Conservation (phyloP, 2,888 invertebrate genomes). For the Syrista parreyssii region DNA sequence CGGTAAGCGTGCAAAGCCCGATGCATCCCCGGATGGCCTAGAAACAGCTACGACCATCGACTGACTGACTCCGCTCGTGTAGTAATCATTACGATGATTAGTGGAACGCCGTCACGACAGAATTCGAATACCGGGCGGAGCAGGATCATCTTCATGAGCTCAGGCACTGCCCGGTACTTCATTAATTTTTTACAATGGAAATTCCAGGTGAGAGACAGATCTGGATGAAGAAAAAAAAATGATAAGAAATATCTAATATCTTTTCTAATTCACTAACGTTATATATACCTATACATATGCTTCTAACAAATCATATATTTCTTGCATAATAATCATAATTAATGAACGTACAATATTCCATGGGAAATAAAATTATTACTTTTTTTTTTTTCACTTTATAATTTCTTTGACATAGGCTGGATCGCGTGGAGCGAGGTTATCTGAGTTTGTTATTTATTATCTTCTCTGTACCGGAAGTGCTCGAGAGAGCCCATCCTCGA, state of each 20-base stretch:
- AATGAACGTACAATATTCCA: background rate
- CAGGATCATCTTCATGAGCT: conserved; percentile 20
- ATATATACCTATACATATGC: background rate
- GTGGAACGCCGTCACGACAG: conserved; percentile 57
- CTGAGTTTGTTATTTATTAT: background rate
- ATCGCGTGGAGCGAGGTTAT: background rate
- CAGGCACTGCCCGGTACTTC: conserved; percentile 32
- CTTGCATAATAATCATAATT: background rate
- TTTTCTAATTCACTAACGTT: background rate
- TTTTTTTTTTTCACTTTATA: background rate
- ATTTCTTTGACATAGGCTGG: rapidly evolving
- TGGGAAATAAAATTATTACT: background rate
- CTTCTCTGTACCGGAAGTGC: background rate
- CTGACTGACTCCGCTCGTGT: conserved; percentile 1
- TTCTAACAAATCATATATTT: background rate
- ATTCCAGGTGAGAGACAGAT: background rate
- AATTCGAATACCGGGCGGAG: conserved; percentile 49
- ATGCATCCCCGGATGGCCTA: conserved; percentile 21
- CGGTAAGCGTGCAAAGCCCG: conserved; percentile 38
- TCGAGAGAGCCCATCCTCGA: background rate
- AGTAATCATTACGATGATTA: conserved; percentile 55
- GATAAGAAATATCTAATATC: background rate
- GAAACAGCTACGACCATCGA: background rate
- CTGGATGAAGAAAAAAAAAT: background rate
- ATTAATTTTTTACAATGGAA: conserved; percentile 31